A percentile compares a stretch with the other conserved stretches of the same genome.
These are phyloP conservation scores for Sinella curviseta DNA, from an alignment of 1,140 invertebrate genomes.

Conservation along the genomic window DNA sequence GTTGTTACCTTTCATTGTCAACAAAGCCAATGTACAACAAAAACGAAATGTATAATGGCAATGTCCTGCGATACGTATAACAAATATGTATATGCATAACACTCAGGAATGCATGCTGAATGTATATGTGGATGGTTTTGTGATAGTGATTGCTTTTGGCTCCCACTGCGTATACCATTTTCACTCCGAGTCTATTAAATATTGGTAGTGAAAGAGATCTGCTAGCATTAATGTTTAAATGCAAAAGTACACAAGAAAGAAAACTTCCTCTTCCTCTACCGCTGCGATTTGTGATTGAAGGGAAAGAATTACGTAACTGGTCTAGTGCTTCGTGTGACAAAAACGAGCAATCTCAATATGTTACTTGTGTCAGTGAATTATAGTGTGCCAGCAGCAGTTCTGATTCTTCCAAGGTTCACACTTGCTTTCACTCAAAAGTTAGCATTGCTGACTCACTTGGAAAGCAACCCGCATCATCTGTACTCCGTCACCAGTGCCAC, in stretches of 20 bases:
- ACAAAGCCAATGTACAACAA: too few species aligned
- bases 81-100: too few species aligned
- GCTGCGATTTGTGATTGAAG: slow-evolving; percentile 6
- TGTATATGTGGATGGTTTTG: too few species aligned
- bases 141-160: too few species aligned
- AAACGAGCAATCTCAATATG: background rate
- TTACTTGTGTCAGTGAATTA: slow-evolving; percentile 21
- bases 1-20: too few species aligned
- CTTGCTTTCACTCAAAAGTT: background rate
- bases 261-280: background rate
- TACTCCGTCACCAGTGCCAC: background rate
- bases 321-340: background rate
- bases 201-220: too few species aligned
- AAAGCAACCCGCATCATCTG: background rate
- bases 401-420: background rate
- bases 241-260: background rate
- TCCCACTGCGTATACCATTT: too few species aligned
- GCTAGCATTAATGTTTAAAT: background rate
- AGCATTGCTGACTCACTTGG: background rate
- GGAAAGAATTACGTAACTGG: background rate
- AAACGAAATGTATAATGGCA: too few species aligned
- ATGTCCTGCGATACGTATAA: too few species aligned
- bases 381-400: background rate
- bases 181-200: too few species aligned
- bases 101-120: too few species aligned